phyloP scores from a whole-genome alignment of 2,113 vertebrate species.

The Strix uralensis region DNA sequence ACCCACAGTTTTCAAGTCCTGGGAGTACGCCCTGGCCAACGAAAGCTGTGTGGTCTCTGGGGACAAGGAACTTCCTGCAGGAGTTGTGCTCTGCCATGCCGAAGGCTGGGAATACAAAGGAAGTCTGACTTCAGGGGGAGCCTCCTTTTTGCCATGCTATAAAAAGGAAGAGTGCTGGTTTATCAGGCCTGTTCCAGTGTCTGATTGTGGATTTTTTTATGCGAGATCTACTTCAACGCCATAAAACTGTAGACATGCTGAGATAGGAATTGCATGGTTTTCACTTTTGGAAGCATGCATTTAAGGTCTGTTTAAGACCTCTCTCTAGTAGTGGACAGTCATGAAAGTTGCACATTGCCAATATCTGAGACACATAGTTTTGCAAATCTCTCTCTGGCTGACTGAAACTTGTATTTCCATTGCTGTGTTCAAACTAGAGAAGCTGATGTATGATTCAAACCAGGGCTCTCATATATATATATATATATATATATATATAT shows the following conservation, averaged over 20 bases:
- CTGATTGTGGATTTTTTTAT: background rate
- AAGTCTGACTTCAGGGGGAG: background rate
- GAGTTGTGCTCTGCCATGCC: background rate
- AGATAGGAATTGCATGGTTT: background rate
- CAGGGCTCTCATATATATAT: too few relatives aligned
- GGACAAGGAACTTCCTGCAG: background rate
- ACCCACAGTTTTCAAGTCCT: background rate
- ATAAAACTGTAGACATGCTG: background rate
- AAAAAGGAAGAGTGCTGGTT: background rate
- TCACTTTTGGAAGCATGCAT: background rate
- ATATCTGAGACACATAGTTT: background rate
- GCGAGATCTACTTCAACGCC: background rate
- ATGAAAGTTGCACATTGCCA: background rate
- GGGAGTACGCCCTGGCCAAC: fast-evolving
- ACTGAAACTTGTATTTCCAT: background rate
- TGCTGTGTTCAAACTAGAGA: background rate
- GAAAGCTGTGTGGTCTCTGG: background rate
- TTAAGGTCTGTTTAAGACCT: background rate
- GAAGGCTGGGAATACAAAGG: background rate
- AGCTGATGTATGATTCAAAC: background rate
- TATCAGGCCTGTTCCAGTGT: background rate
- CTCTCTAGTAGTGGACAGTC: background rate
- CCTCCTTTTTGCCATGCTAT: background rate
- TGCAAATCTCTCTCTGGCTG: background rate
- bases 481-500: too few relatives aligned